Evolutionary conservation across 2,888 invertebrate genomes (phyloP).

Genomic region (Athetis lepigone): DNA sequence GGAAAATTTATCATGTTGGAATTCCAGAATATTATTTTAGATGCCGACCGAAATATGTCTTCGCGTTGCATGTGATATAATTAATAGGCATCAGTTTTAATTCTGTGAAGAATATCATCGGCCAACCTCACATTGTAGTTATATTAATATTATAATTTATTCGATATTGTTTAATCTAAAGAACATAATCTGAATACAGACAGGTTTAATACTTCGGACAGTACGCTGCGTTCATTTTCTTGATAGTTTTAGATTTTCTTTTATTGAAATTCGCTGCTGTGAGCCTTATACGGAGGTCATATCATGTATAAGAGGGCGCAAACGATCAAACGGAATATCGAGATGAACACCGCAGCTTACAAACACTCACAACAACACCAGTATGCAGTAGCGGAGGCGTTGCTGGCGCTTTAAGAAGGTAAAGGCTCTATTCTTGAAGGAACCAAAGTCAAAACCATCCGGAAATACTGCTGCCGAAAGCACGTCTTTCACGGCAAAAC

Average conservation of each 20-base stretch:
- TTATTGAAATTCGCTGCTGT: no score
- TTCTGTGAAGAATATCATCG: slow-evolving; percentile 68
- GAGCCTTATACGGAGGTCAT: no score
- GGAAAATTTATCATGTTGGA: slow-evolving; percentile 71
- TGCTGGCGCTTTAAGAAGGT: no score
- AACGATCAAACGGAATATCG: no score
- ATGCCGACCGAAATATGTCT: slow-evolving; percentile 80
- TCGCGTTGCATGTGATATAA: slow-evolving; percentile 68
- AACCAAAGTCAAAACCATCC: no score
- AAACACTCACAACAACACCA: no score
- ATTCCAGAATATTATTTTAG: slow-evolving; percentile 76
- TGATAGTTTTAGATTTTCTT: neutral
- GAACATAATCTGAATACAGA: slow-evolving; percentile 10
- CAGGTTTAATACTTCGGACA: slow-evolving; percentile 6
- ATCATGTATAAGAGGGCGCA: no score
- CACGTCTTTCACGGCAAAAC: no score
- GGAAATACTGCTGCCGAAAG: no score
- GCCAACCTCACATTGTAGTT: slow-evolving; percentile 33
- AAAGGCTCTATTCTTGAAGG: no score
- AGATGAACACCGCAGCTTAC: no score
- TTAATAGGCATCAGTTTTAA: slow-evolving; percentile 72
- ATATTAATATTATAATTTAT: slow-evolving; percentile 19
- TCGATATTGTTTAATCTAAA: slow-evolving; percentile 11
- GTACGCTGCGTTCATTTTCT: neutral
- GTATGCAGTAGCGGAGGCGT: no score